Conservation (phyloP, 2,797 vertebrate genomes). For the Cichlasoma orientale region DNA sequence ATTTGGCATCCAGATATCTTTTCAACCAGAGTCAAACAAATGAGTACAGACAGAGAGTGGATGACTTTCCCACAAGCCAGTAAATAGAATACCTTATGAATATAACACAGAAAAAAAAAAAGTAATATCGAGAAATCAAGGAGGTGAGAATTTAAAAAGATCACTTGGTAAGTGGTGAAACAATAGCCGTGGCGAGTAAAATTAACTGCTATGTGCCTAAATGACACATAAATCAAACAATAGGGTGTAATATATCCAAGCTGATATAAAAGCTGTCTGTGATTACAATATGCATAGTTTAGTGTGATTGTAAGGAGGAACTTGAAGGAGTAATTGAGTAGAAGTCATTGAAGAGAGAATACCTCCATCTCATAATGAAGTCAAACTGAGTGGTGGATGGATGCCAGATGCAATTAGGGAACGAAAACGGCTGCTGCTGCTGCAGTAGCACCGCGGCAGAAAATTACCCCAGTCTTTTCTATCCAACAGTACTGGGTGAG, state of each 20-base stretch:
- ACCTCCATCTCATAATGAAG: slow-evolving; percentile 79
- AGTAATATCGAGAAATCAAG: slow-evolving; percentile 46
- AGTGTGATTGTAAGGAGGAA: slow-evolving; percentile 69
- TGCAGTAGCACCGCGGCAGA: slow-evolving; percentile 66
- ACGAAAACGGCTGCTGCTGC: slow-evolving; percentile 67
- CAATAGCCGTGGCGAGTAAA: slow-evolving; percentile 52
- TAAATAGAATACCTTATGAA: slow-evolving; percentile 1
- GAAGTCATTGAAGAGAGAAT: slow-evolving; percentile 76
- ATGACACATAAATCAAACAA: slow-evolving; percentile 64
- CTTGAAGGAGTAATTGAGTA: slow-evolving; percentile 73
- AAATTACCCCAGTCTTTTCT: slow-evolving; percentile 70
- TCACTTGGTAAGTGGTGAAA: slow-evolving; percentile 43
- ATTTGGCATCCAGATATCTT: not conserved
- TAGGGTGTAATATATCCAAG: slow-evolving; percentile 59
- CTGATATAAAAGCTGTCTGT: slow-evolving; percentile 54
- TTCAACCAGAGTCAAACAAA: slow-evolving; percentile 6
- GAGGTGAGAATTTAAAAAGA: slow-evolving; percentile 36
- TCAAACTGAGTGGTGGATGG: slow-evolving; percentile 75
- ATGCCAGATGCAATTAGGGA: slow-evolving; percentile 79
- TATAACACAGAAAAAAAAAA: slow-evolving; percentile 34
- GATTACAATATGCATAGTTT: slow-evolving; percentile 71
- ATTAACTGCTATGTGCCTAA: slow-evolving; percentile 51
- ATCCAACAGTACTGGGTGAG: slow-evolving; percentile 58
- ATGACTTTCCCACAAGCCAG: slow-evolving; percentile 12
- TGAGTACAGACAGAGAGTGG: not conserved